A percentile compares a stretch with the other conserved stretches of the same genome.
Conservation (phyloP, 1,140 invertebrate genomes). For the Helicoverpa armigera region DNA sequence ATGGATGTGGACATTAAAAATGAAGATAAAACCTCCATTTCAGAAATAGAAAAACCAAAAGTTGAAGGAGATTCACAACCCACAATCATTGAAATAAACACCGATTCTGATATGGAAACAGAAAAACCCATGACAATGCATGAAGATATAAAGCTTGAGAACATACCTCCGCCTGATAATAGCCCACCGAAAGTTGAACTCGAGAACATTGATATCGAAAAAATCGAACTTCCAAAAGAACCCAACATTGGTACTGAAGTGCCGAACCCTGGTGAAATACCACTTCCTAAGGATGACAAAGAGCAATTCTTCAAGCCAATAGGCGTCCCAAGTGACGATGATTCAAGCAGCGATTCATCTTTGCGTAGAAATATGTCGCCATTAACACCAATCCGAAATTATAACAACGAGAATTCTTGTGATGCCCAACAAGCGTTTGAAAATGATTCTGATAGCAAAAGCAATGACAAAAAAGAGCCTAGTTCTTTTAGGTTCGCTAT, state of each 20-base stretch:
- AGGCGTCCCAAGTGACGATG: slow-evolving; percentile 71
- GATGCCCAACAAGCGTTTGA: slow-evolving; percentile 84
- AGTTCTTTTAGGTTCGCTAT: slow-evolving; percentile 78
- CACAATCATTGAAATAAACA: slow-evolving; percentile 87
- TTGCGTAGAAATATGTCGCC: slow-evolving; percentile 82
- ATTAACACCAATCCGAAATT: slow-evolving; percentile 81
- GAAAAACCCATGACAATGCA: slow-evolving; percentile 75
- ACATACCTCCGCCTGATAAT: slow-evolving; percentile 75
- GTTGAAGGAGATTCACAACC: slow-evolving; percentile 70
- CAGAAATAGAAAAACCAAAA: slow-evolving; percentile 78
- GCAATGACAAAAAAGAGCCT: slow-evolving; percentile 74
- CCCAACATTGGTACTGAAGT: slow-evolving; percentile 70
- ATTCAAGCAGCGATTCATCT: slow-evolving; percentile 80
- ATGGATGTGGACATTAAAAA: slow-evolving; percentile 64
- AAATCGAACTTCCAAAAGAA: slow-evolving; percentile 76
- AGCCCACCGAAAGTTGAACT: slow-evolving; percentile 74
- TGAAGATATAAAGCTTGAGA: slow-evolving; percentile 78
- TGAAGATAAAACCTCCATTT: slow-evolving; percentile 20
- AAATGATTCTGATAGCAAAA: slow-evolving; percentile 73
- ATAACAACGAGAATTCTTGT: slow-evolving; percentile 82
- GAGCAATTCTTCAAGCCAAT: slow-evolving; percentile 76
- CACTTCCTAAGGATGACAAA: slow-evolving; percentile 63
- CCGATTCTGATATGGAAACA: slow-evolving; percentile 70
- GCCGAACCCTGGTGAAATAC: slow-evolving; percentile 74
- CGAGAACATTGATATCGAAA: slow-evolving; percentile 52